These are phyloP conservation scores for Poeciliopsis prolifica DNA, from an alignment of 2,113 vertebrate genomes.

Conservation along the genomic window DNA sequence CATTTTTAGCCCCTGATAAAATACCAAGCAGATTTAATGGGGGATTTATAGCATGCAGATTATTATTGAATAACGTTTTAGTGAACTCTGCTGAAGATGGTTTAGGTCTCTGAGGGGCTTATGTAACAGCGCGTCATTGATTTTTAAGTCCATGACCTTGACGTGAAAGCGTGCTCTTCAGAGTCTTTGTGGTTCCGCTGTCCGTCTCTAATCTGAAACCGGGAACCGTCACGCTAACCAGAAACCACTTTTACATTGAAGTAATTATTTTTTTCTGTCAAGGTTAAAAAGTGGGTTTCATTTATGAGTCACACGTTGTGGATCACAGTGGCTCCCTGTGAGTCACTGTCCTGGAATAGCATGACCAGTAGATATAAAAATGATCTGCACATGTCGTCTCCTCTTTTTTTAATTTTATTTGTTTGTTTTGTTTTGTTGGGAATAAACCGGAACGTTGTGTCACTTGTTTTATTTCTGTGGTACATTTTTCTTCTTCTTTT, in stretches of 20 bases:
- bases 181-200: constrained; percentile 24
- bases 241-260: constrained; percentile 12
- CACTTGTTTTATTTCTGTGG: constrained; percentile 15
- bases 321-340: constrained; percentile 13
- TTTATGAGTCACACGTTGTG: constrained; percentile 38
- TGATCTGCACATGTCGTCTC: not conserved
- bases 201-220: constrained; percentile 29
- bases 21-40: not conserved
- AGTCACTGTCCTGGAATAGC: constrained; percentile 29
- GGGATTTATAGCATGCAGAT: constrained; percentile 3
- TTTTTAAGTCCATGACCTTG: constrained; percentile 58
- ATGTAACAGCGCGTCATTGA: constrained; percentile 52
- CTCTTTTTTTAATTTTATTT: not conserved
- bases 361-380: constrained; percentile 13
- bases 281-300: constrained; percentile 39
- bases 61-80: constrained; percentile 26
- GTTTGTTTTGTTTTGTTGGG: not conserved
- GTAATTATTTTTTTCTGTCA: constrained; percentile 22
- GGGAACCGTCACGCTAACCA: constrained; percentile 18
- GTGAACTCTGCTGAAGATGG: constrained; percentile 27
- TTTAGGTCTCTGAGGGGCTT: constrained; percentile 50
- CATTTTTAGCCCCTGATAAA: not conserved
- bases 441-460: constrained; percentile 1
- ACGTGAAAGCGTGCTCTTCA: constrained; percentile 28
- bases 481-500: not conserved